Base-by-base conservation (phyloP, 35 echinoderm and acorn worm species). In the Ptychodera flava region DNA sequence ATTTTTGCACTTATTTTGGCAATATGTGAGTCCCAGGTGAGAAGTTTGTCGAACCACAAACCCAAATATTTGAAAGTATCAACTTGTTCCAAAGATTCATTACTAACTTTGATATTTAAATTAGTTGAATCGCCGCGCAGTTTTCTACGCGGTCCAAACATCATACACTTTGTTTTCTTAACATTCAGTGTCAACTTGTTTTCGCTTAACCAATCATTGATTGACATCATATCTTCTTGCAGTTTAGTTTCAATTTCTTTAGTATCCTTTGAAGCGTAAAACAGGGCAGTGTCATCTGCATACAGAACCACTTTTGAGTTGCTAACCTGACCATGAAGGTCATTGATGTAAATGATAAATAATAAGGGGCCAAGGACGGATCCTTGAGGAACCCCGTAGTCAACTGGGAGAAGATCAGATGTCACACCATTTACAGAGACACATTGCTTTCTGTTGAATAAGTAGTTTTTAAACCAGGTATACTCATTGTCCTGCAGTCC, bases 1-100 rank as follows among this genome's bases (percentile, higher is more conserved):
- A 30, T 75, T 77, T 0, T 64, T 22, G 52, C 76, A 64, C 30
- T 30, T 31, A 86, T 77, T 30, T 29, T 29, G 75, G 76, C 38
- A 64, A 86, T 38, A 37, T 85, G 83, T 15, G 76, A 31, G n/a
- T 28, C 31, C 38, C 52, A 86, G 34, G 85, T 86, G 22, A 86
- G 38, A 28, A 77, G 76, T 28, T 31, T 12, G 52, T 76, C 85
- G 78, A 86, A 86, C 30, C 76, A 32, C 16, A 86, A 28, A 33
- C 85, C 85, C 30, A 77, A 76, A 37, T 86, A 86, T 86, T 86
- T 77, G n/a, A 86, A 86, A 31, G 38, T 33, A 30, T 86, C 38
- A 12, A 77, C 53, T 76, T 75, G 76, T 16, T 86, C 38, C 76
- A 86, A 77, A 10, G 0, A 16, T 29, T 31, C n/a, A 30, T 33